These are phyloP conservation scores for Heteromormyrus szaboi DNA, from an alignment of 2,797 vertebrate genomes.

Conservation along the genomic window DNA sequence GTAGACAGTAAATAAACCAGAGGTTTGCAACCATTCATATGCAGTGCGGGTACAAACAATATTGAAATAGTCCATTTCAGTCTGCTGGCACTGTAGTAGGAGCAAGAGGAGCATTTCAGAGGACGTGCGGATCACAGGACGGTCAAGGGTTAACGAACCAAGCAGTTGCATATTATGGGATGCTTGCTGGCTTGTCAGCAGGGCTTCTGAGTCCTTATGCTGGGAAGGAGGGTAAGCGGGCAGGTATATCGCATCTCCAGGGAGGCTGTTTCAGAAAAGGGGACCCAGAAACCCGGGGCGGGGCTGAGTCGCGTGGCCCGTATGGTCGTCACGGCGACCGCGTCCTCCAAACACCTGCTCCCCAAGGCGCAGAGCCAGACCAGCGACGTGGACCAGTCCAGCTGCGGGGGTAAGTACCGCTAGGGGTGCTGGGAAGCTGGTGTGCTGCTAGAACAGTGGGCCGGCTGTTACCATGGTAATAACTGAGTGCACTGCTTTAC, in stretches of 20 bases:
- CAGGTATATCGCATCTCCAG: constrained; percentile 16
- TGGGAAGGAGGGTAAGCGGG: not conserved
- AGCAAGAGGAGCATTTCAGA: not conserved
- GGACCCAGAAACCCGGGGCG: fast-evolving
- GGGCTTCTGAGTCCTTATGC: not conserved
- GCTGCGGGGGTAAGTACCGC: not conserved
- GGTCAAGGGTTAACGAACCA: not conserved
- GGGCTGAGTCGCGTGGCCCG: constrained; percentile 50
- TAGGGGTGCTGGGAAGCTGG: not conserved
- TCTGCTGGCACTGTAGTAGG: not conserved
- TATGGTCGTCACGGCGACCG: constrained; percentile 55
- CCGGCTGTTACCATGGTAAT: not conserved
- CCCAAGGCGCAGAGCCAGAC: constrained; percentile 21
- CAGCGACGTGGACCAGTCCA: not conserved
- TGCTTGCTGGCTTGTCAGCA: not conserved
- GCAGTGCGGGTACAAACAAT: not conserved
- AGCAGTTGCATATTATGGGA: not conserved
- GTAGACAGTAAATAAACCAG: not conserved
- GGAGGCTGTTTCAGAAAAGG: constrained; percentile 29
- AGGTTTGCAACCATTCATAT: not conserved
- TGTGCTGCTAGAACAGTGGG: not conserved
- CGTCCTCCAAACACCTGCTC: constrained; percentile 25
- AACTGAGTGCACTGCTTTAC: not conserved
- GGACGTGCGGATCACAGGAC: not conserved
- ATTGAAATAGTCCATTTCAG: not conserved